Base-by-base conservation (phyloP, 2,113 vertebrate genomes). In the Scolopax mira region DNA sequence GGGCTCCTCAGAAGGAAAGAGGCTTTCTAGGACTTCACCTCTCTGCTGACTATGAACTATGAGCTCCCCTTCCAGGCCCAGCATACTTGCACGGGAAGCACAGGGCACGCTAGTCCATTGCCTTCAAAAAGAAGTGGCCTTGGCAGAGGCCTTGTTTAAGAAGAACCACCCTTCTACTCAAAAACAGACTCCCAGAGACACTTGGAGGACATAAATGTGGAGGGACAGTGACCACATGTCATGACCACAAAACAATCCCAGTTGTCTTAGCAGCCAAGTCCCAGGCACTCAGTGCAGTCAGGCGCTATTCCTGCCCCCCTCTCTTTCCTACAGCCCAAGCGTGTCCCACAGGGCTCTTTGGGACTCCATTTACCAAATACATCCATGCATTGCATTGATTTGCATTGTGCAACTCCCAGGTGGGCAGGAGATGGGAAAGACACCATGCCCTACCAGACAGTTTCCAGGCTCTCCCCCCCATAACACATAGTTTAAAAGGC, bases 11-110 rank as follows among this genome's bases (percentile, higher is more conserved):
- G 27, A 85, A 87, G 35, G 25, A 74, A 69, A 79, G 65, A 54
- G 18, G 27, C 25, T 85, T 11, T 85, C 39, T 52, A 67, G 13
- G 70, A 79, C 27, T 61, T 83, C 14, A 6, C 44, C 35, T 70
- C 62, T 70, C 25, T 77, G 58, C 35, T 52, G 41, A 3, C 42
- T 46, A 25, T 5, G 13, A 81, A 28, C 12, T 27, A 22, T 1
- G 8, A 46, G 15, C 18, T 78, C 23, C 55, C 11, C 22, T 70
- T 78, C 49, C 37, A 48, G 35, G 12, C 12, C 33, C 49, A 31
- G 55, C 30, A 48, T 18, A 23, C 22, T n/a, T 0, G 0, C 9
- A 2, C 2, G 0, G 51, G 44, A 78, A 15, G 30, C 28, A 64
- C 19, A 61, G 35, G 33, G 22, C 1, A 1, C 3, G 3, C 39